phyloP scores from a whole-genome alignment of 1,140 invertebrate genomes.

The Xylocopa sonorina region DNA sequence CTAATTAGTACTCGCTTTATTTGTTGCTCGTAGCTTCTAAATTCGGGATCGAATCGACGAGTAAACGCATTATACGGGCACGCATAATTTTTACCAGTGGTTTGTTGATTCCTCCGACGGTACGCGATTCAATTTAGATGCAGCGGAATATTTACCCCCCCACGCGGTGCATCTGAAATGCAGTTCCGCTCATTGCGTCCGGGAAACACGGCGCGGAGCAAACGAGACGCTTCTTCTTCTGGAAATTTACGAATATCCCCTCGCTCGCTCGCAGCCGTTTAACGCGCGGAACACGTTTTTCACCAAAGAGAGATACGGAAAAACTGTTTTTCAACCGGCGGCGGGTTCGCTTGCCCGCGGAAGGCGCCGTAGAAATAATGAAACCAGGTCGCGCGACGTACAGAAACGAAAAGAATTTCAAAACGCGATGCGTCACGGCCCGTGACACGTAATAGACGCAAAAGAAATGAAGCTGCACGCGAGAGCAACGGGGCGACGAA shows the following conservation, averaged over 20 bases:
- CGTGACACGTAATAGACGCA: constrained; percentile 41
- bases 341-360: neutral
- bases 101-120: neutral
- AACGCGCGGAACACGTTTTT: constrained; percentile 4
- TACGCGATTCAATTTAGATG: neutral
- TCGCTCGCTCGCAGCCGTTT: neutral
- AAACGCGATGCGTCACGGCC: constrained; percentile 37
- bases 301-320: neutral
- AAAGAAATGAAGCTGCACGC: constrained; percentile 39
- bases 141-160: neutral
- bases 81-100: too few relatives aligned
- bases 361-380: constrained; percentile 1
- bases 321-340: neutral
- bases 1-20: too few relatives aligned
- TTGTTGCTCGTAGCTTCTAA: too few relatives aligned
- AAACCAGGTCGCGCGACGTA: constrained; percentile 24
- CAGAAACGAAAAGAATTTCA: constrained; percentile 42
- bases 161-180: neutral
- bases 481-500: neutral
- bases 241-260: neutral
- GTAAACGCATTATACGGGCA: too few relatives aligned
- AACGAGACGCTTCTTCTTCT: neutral
- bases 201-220: neutral
- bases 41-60: too few relatives aligned
- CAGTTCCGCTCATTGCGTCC: too few relatives aligned